Evolutionary conservation across 1,140 invertebrate species (phyloP), one percentile per base, ranked within the genome.

Genomic region (Drosophila ambigua): DNA sequence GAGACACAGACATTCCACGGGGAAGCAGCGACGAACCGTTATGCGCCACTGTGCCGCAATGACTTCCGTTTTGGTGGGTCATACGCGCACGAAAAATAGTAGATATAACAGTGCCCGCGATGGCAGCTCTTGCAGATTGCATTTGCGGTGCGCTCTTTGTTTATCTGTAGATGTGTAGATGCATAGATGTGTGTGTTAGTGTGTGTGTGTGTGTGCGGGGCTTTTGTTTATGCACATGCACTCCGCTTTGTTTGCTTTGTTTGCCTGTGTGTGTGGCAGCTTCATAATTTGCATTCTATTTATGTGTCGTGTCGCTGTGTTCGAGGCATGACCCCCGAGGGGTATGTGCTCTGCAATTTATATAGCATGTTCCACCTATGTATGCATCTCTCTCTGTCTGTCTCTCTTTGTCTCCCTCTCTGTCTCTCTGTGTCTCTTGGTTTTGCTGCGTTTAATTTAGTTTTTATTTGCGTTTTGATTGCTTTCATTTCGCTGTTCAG

Each of bases 401-500:
- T 35, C 45, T 26, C 55, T 63, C 5, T 57, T 11, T 35, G 0
- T 48, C 20, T 20, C 20, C 2, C 20, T 16, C 16, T 16, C 16
- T 16, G 0, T 13, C 44, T 16, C 15, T 45, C 16, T 46, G 11
- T 50, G 2, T 58, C 57, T 41, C 23, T 54, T 78, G 60, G 52
- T 68, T 88, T 87, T 82, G 66, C 75, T 54, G 77, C 20, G 75
- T 88, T 87, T 89, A 89, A 79, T 87, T 87, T 73, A 39, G 35
- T 66, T 76, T 83, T 83, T 78, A 79, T 87, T 87, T 87, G 63
- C 77, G 72, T 79, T 87, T 83, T 68, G 65, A 79, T 87, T 87
- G 83, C 83, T 79, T 88, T 87, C 55, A 88, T 87, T 87, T 83
- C 35, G 75, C 79, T 79, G 58, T 88, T 87, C 63, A 87, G 82